Percentiles rank a stretch among this genome's conserved stretches.
phyloP scores from a whole-genome alignment of 1,140 invertebrate species.

The Lasaia peninsularis region DNA sequence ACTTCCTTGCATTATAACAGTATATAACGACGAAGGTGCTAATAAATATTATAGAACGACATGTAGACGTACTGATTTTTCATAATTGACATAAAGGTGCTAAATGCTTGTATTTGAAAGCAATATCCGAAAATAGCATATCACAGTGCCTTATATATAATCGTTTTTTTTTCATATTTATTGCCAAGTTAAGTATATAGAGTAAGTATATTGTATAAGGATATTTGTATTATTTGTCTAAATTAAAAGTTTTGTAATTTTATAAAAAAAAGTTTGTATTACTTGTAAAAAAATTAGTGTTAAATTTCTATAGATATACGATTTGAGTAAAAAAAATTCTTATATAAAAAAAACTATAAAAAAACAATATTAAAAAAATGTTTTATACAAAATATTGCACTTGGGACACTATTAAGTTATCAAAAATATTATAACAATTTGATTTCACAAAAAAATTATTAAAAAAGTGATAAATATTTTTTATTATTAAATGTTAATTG shows the following conservation, averaged over 20 bases:
- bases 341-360: too few relatives aligned
- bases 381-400: too few relatives aligned
- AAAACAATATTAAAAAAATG: too few relatives aligned
- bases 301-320: too few relatives aligned
- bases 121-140: neutral
- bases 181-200: slow-evolving; percentile 2
- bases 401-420: too few relatives aligned
- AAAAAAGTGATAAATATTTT: too few relatives aligned
- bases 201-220: neutral
- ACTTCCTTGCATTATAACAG: too few relatives aligned
- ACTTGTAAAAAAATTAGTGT: neutral
- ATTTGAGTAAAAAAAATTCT: too few relatives aligned
- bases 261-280: neutral
- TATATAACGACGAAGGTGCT: too few relatives aligned
- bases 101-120: neutral
- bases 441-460: neutral
- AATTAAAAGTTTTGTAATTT: neutral
- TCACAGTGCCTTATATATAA: neutral
- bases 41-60: too few relatives aligned
- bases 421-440: neutral
- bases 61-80: neutral
- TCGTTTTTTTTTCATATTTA: neutral
- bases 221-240: neutral
- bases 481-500: neutral
- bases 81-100: neutral